Evolutionary conservation across 1,140 invertebrate species (phyloP).

Genomic region (Cataglyphis hispanica): DNA sequence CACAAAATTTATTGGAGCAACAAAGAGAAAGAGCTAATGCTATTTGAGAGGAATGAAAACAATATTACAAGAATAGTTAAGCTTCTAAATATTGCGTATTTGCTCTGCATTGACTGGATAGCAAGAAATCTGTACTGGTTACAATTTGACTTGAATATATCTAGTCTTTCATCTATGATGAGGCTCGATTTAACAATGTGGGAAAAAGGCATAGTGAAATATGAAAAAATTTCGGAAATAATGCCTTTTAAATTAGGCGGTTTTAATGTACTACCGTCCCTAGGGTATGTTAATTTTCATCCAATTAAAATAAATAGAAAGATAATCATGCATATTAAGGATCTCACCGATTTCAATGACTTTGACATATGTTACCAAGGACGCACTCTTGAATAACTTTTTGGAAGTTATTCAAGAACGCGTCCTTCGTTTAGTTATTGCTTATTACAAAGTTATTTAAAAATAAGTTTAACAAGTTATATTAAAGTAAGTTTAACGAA

Average conservation of each 20-base stretch:
- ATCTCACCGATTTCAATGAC: too few species aligned
- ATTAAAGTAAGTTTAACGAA: too few species aligned
- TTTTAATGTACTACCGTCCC: conserved; percentile 91
- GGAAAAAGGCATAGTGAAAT: conserved; percentile 84
- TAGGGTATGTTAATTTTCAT: conserved; percentile 85
- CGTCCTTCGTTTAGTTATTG: too few species aligned
- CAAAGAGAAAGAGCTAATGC: conserved; percentile 91
- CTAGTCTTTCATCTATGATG: too few species aligned
- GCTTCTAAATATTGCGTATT: conserved; percentile 90
- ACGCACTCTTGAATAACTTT: too few species aligned
- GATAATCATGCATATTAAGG: too few species aligned
- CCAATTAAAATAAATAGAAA: conserved; percentile 4
- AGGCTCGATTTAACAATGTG: conserved; percentile 83
- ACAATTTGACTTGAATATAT: conserved; percentile 86
- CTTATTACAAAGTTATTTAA: too few species aligned
- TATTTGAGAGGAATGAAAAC: conserved; percentile 86
- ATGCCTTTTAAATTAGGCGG: too few species aligned
- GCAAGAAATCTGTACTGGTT: conserved; percentile 93
- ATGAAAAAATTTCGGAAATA: conserved; percentile 74
- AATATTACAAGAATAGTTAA: conserved; percentile 89
- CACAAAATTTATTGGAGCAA: conserved; percentile 94
- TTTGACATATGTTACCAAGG: conserved; percentile 14
- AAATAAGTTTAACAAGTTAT: too few species aligned
- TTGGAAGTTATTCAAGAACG: too few species aligned
- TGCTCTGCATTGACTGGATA: conserved; percentile 95